Conservation (phyloP, 2,113 vertebrate species). For the Galeopterus variegatus region DNA sequence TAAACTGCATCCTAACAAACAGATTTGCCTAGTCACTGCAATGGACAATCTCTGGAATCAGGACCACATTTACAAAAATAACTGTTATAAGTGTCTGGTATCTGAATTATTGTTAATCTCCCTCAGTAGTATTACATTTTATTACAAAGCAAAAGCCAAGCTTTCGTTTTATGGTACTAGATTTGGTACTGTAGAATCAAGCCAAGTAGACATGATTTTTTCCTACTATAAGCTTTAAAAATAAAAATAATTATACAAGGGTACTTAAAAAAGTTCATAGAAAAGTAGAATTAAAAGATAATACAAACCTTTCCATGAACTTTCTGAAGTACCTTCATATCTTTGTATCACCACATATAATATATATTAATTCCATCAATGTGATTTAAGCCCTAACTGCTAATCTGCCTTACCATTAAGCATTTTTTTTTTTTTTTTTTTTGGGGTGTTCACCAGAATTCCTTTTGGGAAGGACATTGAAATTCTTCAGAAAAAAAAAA, state of each 20-base stretch:
- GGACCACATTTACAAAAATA: background rate
- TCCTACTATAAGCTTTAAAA: background rate
- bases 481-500: slow-evolving; percentile 6
- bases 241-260: background rate
- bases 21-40: background rate
- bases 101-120: background rate
- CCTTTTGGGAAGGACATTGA: background rate
- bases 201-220: background rate
- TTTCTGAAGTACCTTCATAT: background rate
- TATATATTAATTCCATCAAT: background rate
- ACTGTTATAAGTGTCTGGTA: background rate
- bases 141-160: slow-evolving; percentile 26
- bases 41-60: background rate
- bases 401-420: background rate
- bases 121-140: background rate
- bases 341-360: background rate
- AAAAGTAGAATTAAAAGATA: too few species aligned
- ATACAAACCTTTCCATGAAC: too few species aligned
- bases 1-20: background rate
- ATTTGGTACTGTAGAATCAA: background rate
- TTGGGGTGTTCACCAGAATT: background rate
- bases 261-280: too few species aligned
- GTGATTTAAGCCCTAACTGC: background rate
- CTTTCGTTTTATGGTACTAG: background rate
- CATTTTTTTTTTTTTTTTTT: background rate